phyloP scores from a whole-genome alignment of 92 coral and sea anemone species.

The Anthopleura xanthogrammica region DNA sequence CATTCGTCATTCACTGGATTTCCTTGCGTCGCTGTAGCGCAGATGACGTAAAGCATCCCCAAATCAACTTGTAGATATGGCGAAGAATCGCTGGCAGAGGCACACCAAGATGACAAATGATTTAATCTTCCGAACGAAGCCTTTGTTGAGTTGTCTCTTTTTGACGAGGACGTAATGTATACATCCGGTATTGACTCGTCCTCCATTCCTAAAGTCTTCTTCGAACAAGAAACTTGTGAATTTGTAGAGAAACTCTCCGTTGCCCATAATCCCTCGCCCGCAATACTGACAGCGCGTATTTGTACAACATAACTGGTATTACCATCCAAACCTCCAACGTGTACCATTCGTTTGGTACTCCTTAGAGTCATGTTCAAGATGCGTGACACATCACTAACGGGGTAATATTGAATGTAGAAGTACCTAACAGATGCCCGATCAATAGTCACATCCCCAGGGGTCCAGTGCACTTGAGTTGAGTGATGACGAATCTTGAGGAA shows the following conservation, averaged over 20 bases:
- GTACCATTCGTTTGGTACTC: not conserved
- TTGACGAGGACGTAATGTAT: conserved; percentile 1
- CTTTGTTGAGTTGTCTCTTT: not conserved
- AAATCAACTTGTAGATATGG: conserved; percentile 24
- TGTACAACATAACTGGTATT: conserved; percentile 7
- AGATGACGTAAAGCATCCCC: conserved; percentile 11
- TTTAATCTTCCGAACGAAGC: not conserved
- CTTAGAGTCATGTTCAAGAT: not conserved
- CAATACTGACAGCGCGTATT: conserved; percentile 18
- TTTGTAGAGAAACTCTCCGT: not conserved
- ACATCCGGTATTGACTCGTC: not conserved
- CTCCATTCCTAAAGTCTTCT: not conserved
- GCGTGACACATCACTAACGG: not conserved
- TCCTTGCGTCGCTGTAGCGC: conserved; percentile 19
- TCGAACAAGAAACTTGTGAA: not conserved
- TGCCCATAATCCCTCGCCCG: conserved; percentile 9
- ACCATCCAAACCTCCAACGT: not conserved
- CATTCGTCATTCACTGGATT: conserved; percentile 13
- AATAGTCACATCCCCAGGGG: not conserved
- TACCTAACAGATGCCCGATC: not conserved
- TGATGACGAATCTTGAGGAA: not conserved
- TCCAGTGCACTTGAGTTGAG: not conserved
- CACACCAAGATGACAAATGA: conserved; percentile 16
- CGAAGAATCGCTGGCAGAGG: conserved; percentile 9
- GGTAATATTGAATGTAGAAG: not conserved